Base-by-base conservation (phyloP, 2,797 vertebrate species). In the Lateolabrax maculatus region DNA sequence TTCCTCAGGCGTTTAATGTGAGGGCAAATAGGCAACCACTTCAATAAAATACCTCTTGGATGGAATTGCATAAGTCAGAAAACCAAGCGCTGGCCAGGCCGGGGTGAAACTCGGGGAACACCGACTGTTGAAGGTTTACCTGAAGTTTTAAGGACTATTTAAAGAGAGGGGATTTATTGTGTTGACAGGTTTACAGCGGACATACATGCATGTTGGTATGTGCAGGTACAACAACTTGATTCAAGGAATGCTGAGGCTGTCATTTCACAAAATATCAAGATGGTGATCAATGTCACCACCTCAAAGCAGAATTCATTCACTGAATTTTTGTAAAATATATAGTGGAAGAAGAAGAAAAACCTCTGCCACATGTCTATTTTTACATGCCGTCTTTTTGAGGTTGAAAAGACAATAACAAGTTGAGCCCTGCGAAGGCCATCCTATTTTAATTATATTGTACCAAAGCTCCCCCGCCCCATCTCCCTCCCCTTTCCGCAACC, bases 21-120 rank as follows among this genome's bases (percentile, higher is more conserved):
- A 93, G 88, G 92, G 94, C 93, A 95, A 94, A 94, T 93, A 94
- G 91, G 87, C 92, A 85, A 90, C 94, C 93, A 95, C 94, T 95
- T 95, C 94, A 95, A 95, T 94, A 93, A 95, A 95, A 95, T 94
- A 93, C 93, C 91, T 93, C 84, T 90, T 1, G 65, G 87, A 86
- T 91, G 84, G 92, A 93, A 93, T 88, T 93, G 91, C 93, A 93
- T 92, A 91, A 93, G 91, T 92, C 87, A 82, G 80, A 73, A 88
- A 87, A 67, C 71, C 69, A 31, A 49, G 77, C 13, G 19, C 36
- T 58, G 70, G 34, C 31, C 58, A 37, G 70, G 36, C 13, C 6
- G 13, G 78, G 83, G 84, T 88, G 84, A 91, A 93, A 86, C 78
- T 34, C 31, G 3, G 83, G 71, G 73, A 87, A 85, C 63, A 61